These are phyloP conservation scores for Dinoponera quadriceps DNA, from an alignment of 1,140 invertebrate species.

Conservation along the genomic window DNA sequence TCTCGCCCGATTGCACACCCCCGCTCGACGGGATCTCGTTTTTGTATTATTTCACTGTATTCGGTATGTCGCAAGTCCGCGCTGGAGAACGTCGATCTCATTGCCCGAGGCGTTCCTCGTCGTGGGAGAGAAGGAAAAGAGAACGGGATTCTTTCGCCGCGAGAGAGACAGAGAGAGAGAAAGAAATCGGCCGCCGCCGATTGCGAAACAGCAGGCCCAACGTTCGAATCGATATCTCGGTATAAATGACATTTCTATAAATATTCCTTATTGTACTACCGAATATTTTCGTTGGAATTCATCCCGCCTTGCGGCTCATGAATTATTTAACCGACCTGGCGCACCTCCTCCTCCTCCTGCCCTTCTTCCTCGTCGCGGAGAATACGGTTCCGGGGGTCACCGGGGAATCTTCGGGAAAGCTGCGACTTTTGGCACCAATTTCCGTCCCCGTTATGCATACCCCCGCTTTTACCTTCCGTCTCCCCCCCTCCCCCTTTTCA, in stretches of 20 bases:
- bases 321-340: slow-evolving; percentile 51
- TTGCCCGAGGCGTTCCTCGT: slow-evolving; percentile 9
- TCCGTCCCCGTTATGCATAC: slow-evolving; percentile 21
- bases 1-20: slow-evolving; percentile 8
- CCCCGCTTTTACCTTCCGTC: not conserved
- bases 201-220: slow-evolving; percentile 3
- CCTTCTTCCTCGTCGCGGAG: not conserved
- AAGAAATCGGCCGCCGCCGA: slow-evolving; percentile 27
- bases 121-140: not conserved
- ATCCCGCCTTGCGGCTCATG: slow-evolving; percentile 42
- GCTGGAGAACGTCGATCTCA: slow-evolving; percentile 30
- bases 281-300: slow-evolving; percentile 59
- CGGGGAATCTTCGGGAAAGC: slow-evolving; percentile 30
- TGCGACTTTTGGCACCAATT: slow-evolving; percentile 55
- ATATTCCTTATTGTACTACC: slow-evolving; percentile 50
- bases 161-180: slow-evolving; percentile 1
- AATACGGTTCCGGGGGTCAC: slow-evolving; percentile 3
- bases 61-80: slow-evolving; percentile 23
- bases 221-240: slow-evolving; percentile 12
- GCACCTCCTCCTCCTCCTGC: too few species aligned
- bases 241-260: slow-evolving; percentile 51
- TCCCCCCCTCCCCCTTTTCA: not conserved
- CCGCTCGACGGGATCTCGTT: not conserved
- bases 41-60: not conserved
- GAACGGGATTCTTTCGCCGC: not conserved